Evolutionary conservation across 2,888 invertebrate genomes (phyloP).

Genomic region (Acanthopleura granulata): DNA sequence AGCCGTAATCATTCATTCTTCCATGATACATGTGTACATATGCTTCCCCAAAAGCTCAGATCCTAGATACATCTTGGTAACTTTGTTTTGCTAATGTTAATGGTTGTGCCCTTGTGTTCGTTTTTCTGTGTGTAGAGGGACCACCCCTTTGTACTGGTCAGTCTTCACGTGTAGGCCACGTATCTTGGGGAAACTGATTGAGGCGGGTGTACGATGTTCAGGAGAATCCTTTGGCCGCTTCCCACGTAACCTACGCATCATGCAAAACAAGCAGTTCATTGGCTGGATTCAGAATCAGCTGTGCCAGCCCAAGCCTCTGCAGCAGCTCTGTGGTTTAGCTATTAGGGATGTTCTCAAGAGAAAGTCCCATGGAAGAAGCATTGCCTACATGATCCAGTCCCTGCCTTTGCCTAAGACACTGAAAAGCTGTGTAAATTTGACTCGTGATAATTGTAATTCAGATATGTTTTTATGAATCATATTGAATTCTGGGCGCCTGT

Average conservation of each 20-base stretch:
- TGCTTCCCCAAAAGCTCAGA: too few relatives aligned
- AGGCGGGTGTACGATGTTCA: conserved; percentile 38
- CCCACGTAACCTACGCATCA: conserved; percentile 45
- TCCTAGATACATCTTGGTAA: too few relatives aligned
- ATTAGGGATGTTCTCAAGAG: conserved; percentile 26
- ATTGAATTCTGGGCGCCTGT: too few relatives aligned
- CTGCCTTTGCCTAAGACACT: conserved; percentile 4
- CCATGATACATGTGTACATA: too few relatives aligned
- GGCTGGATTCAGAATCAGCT: conserved; percentile 34
- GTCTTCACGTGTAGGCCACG: conserved; percentile 43
- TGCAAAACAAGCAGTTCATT: conserved; percentile 35
- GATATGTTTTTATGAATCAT: too few relatives aligned
- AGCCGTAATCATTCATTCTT: too few relatives aligned
- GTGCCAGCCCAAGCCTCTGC: conserved; percentile 32
- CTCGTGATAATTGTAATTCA: too few relatives aligned
- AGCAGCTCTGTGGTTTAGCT: conserved; percentile 29
- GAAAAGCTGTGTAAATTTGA: too few relatives aligned
- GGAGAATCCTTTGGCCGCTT: conserved; percentile 34
- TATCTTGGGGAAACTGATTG: conserved; percentile 36
- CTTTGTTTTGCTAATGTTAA: background rate
- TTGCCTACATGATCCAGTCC: background rate
- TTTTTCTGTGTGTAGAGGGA: conserved; percentile 34
- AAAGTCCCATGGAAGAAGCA: conserved; percentile 4
- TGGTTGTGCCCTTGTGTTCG: background rate
- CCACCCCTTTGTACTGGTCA: conserved; percentile 50